phyloP scores from a whole-genome alignment of 2,888 invertebrate genomes.

The Epinotia nisella region DNA sequence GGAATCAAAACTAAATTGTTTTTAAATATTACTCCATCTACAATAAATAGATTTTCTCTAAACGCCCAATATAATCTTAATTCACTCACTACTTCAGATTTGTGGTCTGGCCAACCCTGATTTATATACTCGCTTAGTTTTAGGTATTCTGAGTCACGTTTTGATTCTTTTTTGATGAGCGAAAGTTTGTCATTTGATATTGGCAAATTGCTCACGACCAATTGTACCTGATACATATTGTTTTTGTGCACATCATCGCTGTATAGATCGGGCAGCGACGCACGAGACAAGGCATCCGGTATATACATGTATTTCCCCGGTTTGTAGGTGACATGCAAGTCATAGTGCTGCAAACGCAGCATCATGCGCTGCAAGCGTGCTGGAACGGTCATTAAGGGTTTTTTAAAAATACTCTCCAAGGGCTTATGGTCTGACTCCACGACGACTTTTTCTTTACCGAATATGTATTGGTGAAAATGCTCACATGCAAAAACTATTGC shows the following conservation, averaged over 20 bases:
- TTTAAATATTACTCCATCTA: too few relatives aligned
- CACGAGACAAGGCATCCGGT: background rate
- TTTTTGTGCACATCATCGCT: conserved; percentile 10
- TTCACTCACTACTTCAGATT: too few relatives aligned
- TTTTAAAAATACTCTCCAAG: conserved; percentile 9
- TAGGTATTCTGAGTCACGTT: too few relatives aligned
- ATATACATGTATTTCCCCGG: conserved; percentile 25
- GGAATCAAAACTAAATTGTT: too few relatives aligned
- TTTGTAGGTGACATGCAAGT: conserved; percentile 9
- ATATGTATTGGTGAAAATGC: conserved; percentile 44
- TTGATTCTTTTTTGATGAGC: too few relatives aligned
- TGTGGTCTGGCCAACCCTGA: too few relatives aligned
- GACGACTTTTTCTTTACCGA: background rate
- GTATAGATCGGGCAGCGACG: background rate
- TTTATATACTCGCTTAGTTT: too few relatives aligned
- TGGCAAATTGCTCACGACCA: background rate
- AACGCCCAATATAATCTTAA: too few relatives aligned
- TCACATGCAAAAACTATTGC: conserved; percentile 48
- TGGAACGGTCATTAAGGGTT: background rate
- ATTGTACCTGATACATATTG: conserved; percentile 8
- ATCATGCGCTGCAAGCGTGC: conserved; percentile 20
- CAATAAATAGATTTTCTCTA: too few relatives aligned
- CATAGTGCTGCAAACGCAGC: background rate
- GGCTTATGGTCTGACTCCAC: conserved; percentile 17
- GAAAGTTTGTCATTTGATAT: too few relatives aligned